Evolutionary conservation across 1,140 invertebrate genomes (phyloP).

Genomic region (Daktulosphaira vitifoliae): DNA sequence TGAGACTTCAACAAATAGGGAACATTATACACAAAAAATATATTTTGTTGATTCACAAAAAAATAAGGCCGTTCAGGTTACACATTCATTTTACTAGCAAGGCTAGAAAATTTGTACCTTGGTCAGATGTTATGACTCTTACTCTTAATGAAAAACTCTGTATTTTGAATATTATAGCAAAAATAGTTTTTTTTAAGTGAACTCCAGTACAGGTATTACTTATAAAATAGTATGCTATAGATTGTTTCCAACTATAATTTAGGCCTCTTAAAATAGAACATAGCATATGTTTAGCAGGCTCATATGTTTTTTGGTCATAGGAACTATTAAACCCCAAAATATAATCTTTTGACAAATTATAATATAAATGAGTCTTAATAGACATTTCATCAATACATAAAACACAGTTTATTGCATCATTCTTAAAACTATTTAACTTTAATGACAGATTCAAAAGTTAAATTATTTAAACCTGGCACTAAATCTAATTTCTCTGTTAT

Average conservation of each 20-base stretch:
- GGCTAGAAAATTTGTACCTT: conserved; percentile 1
- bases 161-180: neutral
- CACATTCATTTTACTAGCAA: neutral
- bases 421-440: neutral
- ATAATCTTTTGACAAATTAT: no score
- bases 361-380: no score
- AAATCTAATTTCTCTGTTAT: neutral
- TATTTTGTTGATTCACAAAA: neutral
- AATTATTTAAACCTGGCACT: neutral
- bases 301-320: neutral
- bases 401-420: no score
- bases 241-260: neutral
- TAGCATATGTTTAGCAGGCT: neutral
- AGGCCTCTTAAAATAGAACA: neutral
- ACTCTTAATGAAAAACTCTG: neutral
- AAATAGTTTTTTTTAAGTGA: neutral
- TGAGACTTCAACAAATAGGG: neutral
- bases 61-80: neutral
- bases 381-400: no score
- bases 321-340: neutral
- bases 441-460: no score
- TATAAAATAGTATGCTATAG: neutral
- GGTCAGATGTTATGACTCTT: neutral
- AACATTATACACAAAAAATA: neutral
- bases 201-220: neutral